A percentile compares a stretch with the other conserved stretches of the same genome.
Evolutionary conservation across 2,797 vertebrate genomes (phyloP).

Genomic region (Bufotes viridis): DNA sequence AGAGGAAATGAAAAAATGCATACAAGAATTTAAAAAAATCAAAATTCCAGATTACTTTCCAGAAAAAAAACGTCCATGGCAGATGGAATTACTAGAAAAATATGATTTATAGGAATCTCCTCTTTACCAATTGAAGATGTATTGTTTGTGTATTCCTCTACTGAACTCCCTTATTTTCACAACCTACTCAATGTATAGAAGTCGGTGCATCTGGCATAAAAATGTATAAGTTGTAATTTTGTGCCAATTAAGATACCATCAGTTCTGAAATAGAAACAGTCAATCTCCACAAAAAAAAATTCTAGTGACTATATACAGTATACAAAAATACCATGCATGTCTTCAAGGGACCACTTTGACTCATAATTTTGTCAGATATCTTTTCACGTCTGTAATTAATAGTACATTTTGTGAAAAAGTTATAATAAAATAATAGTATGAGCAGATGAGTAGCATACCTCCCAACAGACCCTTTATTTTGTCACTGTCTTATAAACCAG

Average conservation of each 20-base stretch:
- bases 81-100: slow-evolving; percentile 87
- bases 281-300: slow-evolving; percentile 44
- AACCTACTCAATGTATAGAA: slow-evolving; percentile 20
- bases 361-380: slow-evolving; percentile 61
- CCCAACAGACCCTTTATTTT: not conserved
- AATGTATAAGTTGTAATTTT: slow-evolving; percentile 65
- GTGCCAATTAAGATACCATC: slow-evolving; percentile 17
- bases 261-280: slow-evolving; percentile 55
- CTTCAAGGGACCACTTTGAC: slow-evolving; percentile 66
- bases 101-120: slow-evolving; percentile 79
- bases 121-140: slow-evolving; percentile 30
- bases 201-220: slow-evolving; percentile 59
- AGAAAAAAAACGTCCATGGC: slow-evolving; percentile 88
- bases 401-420: slow-evolving; percentile 66
- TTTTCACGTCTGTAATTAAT: slow-evolving; percentile 63
- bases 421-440: slow-evolving; percentile 67
- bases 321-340: slow-evolving; percentile 72
- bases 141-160: slow-evolving; percentile 69
- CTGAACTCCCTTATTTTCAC: slow-evolving; percentile 24
- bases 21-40: slow-evolving; percentile 88
- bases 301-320: not conserved
- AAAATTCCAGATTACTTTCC: slow-evolving; percentile 87
- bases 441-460: slow-evolving; percentile 41
- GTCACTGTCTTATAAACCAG: not conserved
- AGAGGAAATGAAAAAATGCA: slow-evolving; percentile 91